Evolutionary conservation across 1,140 invertebrate genomes (phyloP).

Genomic region (Drosophila azteca): DNA sequence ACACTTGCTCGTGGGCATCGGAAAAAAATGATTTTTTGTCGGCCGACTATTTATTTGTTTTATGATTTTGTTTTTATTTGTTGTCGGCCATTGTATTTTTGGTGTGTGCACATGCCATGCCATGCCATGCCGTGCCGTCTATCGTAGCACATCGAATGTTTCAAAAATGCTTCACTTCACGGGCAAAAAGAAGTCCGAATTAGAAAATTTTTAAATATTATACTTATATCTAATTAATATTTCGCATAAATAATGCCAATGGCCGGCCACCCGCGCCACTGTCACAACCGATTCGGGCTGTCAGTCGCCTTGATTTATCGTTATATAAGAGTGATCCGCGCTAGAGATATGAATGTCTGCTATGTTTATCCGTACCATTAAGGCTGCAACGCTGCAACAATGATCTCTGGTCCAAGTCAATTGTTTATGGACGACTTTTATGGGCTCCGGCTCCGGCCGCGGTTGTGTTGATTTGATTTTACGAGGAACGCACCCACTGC

Average conservation of each 20-base stretch:
- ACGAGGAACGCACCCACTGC: background rate
- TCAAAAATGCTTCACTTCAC: constrained; percentile 1
- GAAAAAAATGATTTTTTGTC: constrained; percentile 40
- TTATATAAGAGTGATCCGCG: constrained; percentile 63
- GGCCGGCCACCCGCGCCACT: constrained; percentile 13
- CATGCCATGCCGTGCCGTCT: constrained; percentile 21
- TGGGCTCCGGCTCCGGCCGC: constrained; percentile 28
- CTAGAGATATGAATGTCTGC: background rate
- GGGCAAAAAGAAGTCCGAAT: constrained; percentile 18
- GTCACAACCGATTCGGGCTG: constrained; percentile 8
- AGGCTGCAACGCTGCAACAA: constrained; percentile 60
- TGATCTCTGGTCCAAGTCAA: constrained; percentile 42
- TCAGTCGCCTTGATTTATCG: constrained; percentile 44
- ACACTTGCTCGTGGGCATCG: background rate
- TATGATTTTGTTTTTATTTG: constrained; percentile 37
- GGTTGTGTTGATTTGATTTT: no score
- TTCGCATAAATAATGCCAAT: constrained; percentile 55
- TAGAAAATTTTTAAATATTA: constrained; percentile 31
- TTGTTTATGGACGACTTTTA: constrained; percentile 42
- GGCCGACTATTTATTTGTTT: constrained; percentile 54
- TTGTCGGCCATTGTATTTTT: constrained; percentile 49
- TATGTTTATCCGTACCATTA: constrained; percentile 43
- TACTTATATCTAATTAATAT: constrained; percentile 53
- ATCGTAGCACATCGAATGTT: constrained; percentile 38
- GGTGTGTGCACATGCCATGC: constrained; percentile 37